Percentiles rank a stretch among this genome's conserved stretches.
Conservation (phyloP, 2,888 invertebrate genomes). For the Microctonus brassicae region DNA sequence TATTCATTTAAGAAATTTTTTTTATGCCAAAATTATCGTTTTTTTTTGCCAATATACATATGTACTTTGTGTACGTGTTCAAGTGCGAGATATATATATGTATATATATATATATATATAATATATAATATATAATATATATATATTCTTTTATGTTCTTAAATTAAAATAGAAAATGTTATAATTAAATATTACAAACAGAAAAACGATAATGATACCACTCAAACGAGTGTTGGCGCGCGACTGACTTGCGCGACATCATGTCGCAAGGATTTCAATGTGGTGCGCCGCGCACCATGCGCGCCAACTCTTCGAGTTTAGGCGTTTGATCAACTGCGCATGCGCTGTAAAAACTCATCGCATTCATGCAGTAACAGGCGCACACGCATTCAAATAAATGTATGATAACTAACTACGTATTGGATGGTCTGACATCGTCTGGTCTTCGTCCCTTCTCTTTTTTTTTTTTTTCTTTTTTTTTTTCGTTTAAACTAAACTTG, state of each 20-base stretch:
- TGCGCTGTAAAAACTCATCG: constrained; percentile 43
- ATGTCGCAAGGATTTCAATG: constrained; percentile 69
- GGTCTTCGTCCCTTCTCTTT: too few species aligned
- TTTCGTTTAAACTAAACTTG: too few species aligned
- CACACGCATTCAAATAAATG: background rate
- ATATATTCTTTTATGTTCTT: background rate
- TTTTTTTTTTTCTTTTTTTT: too few species aligned
- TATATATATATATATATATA: too few species aligned
- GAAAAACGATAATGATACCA: constrained; percentile 43
- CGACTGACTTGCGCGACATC: constrained; percentile 64
- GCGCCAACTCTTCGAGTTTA: constrained; percentile 53
- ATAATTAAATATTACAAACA: background rate
- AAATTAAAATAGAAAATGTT: constrained; percentile 6
- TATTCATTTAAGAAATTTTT: too few species aligned
- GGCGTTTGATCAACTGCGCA: constrained; percentile 57
- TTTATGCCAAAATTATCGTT: background rate
- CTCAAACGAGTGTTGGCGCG: constrained; percentile 65
- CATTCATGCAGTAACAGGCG: constrained; percentile 48
- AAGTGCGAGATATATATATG: too few species aligned
- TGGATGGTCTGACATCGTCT: too few species aligned
- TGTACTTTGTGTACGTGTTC: too few species aligned
- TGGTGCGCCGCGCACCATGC: constrained; percentile 62
- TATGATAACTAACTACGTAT: background rate
- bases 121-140: too few species aligned
- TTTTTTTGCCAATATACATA: background rate